A percentile compares a stretch with the other conserved stretches of the same genome.
Evolutionary conservation across 2,888 invertebrate species (phyloP).

Genomic region (Eupelmus urozonus): DNA sequence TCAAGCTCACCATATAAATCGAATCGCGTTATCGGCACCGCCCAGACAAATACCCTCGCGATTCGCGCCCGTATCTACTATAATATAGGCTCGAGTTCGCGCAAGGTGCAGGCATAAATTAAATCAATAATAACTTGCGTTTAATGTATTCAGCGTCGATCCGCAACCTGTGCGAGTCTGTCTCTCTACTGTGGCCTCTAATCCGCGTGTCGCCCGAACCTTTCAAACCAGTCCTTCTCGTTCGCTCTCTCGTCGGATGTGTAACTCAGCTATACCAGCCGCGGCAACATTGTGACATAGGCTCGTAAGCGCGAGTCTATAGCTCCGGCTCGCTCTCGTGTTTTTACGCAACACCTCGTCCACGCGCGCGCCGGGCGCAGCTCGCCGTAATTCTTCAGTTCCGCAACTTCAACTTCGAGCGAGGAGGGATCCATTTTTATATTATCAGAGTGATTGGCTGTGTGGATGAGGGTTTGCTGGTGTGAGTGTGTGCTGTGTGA

Average conservation of each 20-base stretch:
- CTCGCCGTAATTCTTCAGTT: background rate
- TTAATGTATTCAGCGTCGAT: slow-evolving; percentile 56
- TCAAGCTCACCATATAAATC: slow-evolving; percentile 15
- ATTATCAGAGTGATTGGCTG: background rate
- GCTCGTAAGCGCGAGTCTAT: no score
- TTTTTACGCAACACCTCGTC: slow-evolving; percentile 50
- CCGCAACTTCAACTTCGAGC: background rate
- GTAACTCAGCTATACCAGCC: slow-evolving; percentile 36
- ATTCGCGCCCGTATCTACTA: background rate
- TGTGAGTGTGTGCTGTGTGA: no score
- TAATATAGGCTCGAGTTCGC: slow-evolving; percentile 11
- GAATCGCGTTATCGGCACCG: slow-evolving; percentile 9
- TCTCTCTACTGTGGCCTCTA: slow-evolving; percentile 44
- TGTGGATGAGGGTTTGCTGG: no score
- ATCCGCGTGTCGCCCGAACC: slow-evolving; percentile 38
- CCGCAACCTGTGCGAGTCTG: background rate
- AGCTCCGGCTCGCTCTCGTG: background rate
- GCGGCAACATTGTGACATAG: slow-evolving; percentile 49
- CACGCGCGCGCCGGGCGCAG: background rate
- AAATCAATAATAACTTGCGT: slow-evolving; percentile 44
- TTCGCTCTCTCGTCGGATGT: slow-evolving; percentile 38
- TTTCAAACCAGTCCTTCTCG: slow-evolving; percentile 55
- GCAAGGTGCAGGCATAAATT: slow-evolving; percentile 55
- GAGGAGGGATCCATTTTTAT: background rate
- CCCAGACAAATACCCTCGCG: background rate